Percentiles rank a stretch among this genome's conserved stretches.
phyloP scores from a whole-genome alignment of 2,888 invertebrate species.

The Frankliniella intonsa region DNA sequence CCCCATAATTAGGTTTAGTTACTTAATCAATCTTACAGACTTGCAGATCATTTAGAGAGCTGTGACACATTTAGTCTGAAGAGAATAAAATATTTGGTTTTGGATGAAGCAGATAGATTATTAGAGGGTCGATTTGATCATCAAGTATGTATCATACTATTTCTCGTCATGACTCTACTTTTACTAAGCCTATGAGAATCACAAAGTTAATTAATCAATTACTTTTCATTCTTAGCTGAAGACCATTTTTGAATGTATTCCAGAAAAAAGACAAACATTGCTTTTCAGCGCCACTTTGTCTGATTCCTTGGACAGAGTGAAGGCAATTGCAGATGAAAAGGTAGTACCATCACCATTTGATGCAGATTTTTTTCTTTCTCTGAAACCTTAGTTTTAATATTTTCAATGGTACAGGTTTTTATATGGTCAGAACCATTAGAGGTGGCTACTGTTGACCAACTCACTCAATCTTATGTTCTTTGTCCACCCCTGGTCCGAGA shows the following conservation, averaged over 20 bases:
- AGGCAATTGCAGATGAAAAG: conserved; percentile 57
- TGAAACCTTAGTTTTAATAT: conserved; percentile 26
- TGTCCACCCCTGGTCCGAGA: conserved; percentile 89
- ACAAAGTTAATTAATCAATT: conserved; percentile 27
- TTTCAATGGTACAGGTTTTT: too few species aligned
- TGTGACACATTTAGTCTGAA: conserved; percentile 76
- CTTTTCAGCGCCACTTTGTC: conserved; percentile 96
- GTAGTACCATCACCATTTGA: conserved; percentile 46
- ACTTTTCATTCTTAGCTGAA: conserved; percentile 51
- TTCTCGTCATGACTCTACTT: background rate
- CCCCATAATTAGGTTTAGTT: background rate
- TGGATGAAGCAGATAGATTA: conserved; percentile 95
- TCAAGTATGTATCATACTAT: conserved; percentile 46
- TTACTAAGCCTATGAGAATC: background rate
- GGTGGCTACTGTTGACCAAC: conserved; percentile 77
- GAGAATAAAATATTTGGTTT: conserved; percentile 76
- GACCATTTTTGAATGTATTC: conserved; percentile 70
- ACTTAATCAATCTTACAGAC: background rate
- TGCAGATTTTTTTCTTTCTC: conserved; percentile 51
- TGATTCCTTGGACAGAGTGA: conserved; percentile 67
- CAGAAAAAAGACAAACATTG: conserved; percentile 76
- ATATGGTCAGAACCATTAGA: conserved; percentile 66
- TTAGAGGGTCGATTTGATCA: conserved; percentile 76
- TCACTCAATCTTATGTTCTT: conserved; percentile 88
- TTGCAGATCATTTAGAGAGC: conserved; percentile 83